A percentile compares a stretch with the other conserved stretches of the same genome.
Evolutionary conservation across 1,140 invertebrate species (phyloP).

Genomic region (Chrysoperla carnea): DNA sequence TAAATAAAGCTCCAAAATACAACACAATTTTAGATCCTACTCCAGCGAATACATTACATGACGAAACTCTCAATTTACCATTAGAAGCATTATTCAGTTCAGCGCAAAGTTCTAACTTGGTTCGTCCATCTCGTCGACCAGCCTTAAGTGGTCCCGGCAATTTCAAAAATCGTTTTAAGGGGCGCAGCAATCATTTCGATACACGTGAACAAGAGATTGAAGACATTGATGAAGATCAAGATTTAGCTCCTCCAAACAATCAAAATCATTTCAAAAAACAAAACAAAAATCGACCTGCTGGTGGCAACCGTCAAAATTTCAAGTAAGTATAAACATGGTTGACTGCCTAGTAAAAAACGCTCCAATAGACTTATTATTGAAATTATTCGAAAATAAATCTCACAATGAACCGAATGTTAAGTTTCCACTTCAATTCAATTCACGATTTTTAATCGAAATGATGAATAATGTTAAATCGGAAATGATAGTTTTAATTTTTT

Average conservation of each 20-base stretch:
- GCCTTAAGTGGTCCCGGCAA: conserved; percentile 17
- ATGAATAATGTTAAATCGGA: too few relatives aligned
- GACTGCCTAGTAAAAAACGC: too few relatives aligned
- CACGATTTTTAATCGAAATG: too few relatives aligned
- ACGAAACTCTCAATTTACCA: conserved; percentile 28
- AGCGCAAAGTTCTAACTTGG: conserved; percentile 17
- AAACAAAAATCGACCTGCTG: conserved; percentile 8
- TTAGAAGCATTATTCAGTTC: conserved; percentile 27
- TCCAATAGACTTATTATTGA: too few relatives aligned
- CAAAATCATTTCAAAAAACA: conserved; percentile 7
- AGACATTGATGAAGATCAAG: conserved; percentile 17
- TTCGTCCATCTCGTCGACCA: conserved; percentile 31
- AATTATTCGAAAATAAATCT: too few relatives aligned
- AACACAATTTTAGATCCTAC: conserved; percentile 34
- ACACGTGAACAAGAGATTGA: conserved; percentile 20
- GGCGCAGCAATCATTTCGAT: conserved; percentile 17
- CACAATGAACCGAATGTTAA: too few relatives aligned
- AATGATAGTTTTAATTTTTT: too few relatives aligned
- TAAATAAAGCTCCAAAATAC: conserved; percentile 23
- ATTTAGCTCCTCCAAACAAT: conserved; percentile 12
- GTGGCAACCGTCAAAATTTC: conserved; percentile 7
- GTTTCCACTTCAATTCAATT: too few relatives aligned
- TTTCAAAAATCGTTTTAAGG: conserved; percentile 25
- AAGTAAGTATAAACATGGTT: conserved; percentile 17
- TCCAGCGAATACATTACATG: conserved; percentile 29